phyloP scores from a whole-genome alignment of 2,888 invertebrate genomes.

The Copidosoma aretas region DNA sequence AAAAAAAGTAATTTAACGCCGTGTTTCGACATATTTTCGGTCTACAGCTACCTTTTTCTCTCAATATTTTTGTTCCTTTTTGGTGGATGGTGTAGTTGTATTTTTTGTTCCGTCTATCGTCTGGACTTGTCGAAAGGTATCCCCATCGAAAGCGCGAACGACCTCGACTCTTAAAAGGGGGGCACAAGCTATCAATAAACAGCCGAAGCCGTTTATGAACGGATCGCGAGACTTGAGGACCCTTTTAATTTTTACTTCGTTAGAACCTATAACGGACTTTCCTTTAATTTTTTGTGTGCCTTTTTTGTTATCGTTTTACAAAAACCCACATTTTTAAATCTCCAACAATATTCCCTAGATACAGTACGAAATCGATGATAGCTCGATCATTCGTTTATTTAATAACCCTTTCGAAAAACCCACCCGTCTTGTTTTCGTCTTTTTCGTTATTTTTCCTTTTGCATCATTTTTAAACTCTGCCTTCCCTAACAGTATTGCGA shows the following conservation, averaged over 20 bases:
- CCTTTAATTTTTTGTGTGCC: slow-evolving; percentile 42
- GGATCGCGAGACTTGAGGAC: slow-evolving; percentile 1
- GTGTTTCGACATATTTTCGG: slow-evolving; percentile 35
- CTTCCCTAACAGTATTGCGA: slow-evolving; percentile 61
- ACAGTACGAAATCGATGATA: slow-evolving; percentile 45
- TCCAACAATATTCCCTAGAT: slow-evolving; percentile 39
- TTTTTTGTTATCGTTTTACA: slow-evolving; percentile 44
- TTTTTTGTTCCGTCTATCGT: slow-evolving; percentile 28
- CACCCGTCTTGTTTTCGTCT: slow-evolving; percentile 38
- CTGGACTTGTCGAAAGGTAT: slow-evolving; percentile 49
- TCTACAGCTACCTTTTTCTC: slow-evolving; percentile 21
- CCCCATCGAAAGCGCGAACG: slow-evolving; percentile 53
- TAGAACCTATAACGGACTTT: slow-evolving; percentile 47
- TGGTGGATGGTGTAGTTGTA: slow-evolving; percentile 26
- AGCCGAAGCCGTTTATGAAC: slow-evolving; percentile 1
- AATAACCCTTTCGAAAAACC: slow-evolving; percentile 33
- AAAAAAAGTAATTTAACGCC: slow-evolving; percentile 23
- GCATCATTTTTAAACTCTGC: slow-evolving; percentile 15
- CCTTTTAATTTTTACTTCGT: slow-evolving; percentile 38
- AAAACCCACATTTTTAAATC: slow-evolving; percentile 33
- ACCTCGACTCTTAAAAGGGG: slow-evolving; percentile 45
- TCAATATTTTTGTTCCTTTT: slow-evolving; percentile 27
- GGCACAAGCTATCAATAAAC: slow-evolving; percentile 39
- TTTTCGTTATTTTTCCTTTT: slow-evolving; percentile 13
- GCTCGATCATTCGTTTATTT: slow-evolving; percentile 44